Base-by-base conservation (phyloP, 1,140 invertebrate genomes). In the Centruroides vittatus region DNA sequence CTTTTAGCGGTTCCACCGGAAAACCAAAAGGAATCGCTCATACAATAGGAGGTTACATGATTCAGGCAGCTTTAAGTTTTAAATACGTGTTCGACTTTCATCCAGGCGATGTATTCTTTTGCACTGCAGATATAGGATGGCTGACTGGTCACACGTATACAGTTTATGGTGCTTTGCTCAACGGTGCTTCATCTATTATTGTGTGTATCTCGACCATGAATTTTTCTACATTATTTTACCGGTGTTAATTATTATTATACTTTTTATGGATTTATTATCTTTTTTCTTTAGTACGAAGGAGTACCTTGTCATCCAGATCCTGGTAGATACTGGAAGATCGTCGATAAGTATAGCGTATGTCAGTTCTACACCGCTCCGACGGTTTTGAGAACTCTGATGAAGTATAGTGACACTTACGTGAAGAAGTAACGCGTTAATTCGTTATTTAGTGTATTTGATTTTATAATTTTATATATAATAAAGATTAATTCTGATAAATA, bases 311-410 rank as follows among this genome's bases (percentile, higher is more conserved):
- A 86, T 73, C 89, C 90, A 1, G 72, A 75, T 66, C 67, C 77
- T 12, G 75, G 91, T 69, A 81, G 95, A 55, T 94, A 89, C 70
- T 99, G 96, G 96, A 76, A 81, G 6, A 79, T 98, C 3, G 80
- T 97, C 55, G 86, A 95, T 67, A 96, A 97, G 69, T 96, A 96
- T 72, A 88, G 88, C 73, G 93, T 98, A 3, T 87, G 80, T 47
- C 93, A 96, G 74, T 97, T 99, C 74, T 99, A 99, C 74, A 99
- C 96, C 1, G 94, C 96, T 0, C 96, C 96, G 1, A 99, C 96
- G 3, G 96, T 95, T 9, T 93, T 99, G 53, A 80, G 96, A 60
- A 84, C 94, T 3, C 80, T 99, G 1, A 99, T 98, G 90, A 97
- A 95, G 73, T 81, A 77, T 70, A 78, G 79, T 4, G 78, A 83